phyloP scores from a whole-genome alignment of 1,140 invertebrate genomes.

The Drosophila sulfurigaster region DNA sequence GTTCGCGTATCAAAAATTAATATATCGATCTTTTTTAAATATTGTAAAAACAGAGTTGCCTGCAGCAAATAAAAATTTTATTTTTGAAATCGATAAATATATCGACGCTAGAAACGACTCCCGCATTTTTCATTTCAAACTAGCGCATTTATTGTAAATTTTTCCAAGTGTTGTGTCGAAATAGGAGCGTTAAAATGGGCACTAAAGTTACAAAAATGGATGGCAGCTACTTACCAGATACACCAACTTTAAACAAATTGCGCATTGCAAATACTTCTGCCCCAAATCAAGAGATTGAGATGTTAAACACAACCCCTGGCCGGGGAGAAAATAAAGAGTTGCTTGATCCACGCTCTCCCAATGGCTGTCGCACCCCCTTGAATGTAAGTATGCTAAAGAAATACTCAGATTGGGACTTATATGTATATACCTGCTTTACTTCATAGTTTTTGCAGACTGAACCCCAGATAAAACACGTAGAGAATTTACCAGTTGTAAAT shows the following conservation, averaged over 20 bases:
- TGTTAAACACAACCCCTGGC: constrained; percentile 33
- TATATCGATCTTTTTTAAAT: background rate
- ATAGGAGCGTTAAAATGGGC: constrained; percentile 56
- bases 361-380: constrained; percentile 70
- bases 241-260: constrained; percentile 66
- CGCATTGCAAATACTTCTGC: constrained; percentile 11
- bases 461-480: background rate
- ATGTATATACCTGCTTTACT: too few relatives aligned
- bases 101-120: constrained; percentile 52
- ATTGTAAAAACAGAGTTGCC: background rate
- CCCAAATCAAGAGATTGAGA: constrained; percentile 27
- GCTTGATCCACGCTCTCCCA: constrained; percentile 75
- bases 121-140: constrained; percentile 55
- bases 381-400: constrained; percentile 53
- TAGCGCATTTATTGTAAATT: constrained; percentile 29
- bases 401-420: background rate
- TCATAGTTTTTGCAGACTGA: constrained; percentile 46
- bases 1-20: too few relatives aligned
- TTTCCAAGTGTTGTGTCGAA: background rate
- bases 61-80: background rate
- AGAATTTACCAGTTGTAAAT: background rate
- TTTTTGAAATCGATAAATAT: constrained; percentile 31
- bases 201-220: constrained; percentile 78
- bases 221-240: constrained; percentile 69
- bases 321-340: constrained; percentile 42